Evolutionary conservation across 1,140 invertebrate species (phyloP).

Genomic region (Drosophila ambigua): DNA sequence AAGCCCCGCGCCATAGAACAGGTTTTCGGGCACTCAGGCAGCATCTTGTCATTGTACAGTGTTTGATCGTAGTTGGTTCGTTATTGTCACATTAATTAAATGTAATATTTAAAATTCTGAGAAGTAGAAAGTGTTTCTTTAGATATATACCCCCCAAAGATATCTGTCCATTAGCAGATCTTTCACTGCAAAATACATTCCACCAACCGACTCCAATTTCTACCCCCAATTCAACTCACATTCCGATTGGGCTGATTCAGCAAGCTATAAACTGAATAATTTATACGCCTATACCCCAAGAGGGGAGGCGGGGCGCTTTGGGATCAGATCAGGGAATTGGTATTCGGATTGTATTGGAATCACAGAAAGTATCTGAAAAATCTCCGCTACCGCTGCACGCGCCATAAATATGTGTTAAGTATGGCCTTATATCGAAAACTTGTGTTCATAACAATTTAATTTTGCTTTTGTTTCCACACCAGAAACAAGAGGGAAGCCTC

Average conservation of each 20-base stretch:
- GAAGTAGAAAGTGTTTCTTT: no score
- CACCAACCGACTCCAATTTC: no score
- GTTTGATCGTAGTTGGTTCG: no score
- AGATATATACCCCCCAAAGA: no score
- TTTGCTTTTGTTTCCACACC: slow-evolving; percentile 73
- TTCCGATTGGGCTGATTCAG: slow-evolving; percentile 45
- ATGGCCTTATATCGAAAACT: slow-evolving; percentile 76
- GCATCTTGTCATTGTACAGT: no score
- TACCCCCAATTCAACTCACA: slow-evolving; percentile 8
- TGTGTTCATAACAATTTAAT: slow-evolving; percentile 83
- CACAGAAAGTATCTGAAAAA: slow-evolving; percentile 68
- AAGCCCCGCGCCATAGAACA: no score
- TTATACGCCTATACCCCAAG: slow-evolving; percentile 45
- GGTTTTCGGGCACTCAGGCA: no score
- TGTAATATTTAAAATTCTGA: no score
- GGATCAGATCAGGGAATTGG: background rate
- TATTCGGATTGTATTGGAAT: slow-evolving; percentile 5
- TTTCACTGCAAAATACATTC: no score
- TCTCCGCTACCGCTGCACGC: slow-evolving; percentile 78
- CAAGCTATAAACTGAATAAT: slow-evolving; percentile 56
- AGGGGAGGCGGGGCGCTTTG: no score
- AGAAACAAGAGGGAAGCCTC: slow-evolving; percentile 5
- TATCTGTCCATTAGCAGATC: no score
- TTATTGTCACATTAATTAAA: no score
- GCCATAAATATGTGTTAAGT: slow-evolving; percentile 82